Base-by-base conservation (phyloP, 2,113 vertebrate species). In the Coturnix japonica region DNA sequence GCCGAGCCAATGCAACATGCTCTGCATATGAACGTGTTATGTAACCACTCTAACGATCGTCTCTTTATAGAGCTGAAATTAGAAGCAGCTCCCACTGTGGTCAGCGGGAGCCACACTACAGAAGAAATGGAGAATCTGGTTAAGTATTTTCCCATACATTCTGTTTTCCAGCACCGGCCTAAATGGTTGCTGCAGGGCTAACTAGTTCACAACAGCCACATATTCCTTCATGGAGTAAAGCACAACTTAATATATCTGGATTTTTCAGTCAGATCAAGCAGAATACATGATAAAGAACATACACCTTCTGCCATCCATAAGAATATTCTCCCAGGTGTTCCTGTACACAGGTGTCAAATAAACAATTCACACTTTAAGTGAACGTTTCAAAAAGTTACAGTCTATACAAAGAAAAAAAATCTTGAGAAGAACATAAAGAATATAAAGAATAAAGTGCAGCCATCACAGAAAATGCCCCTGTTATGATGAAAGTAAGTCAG, bases 161-260 rank as follows among this genome's bases (percentile, higher is more conserved):
- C 23, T 77, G 41, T 87, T 91, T 85, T 82, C 63, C 90, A 90
- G 59, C 61, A 74, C 0, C 17, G 18, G 60, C 47, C 56, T 73
- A 64, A 81, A 77, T 39, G 78, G 46, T 86, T 93, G 85, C 93
- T 88, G 65, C 35, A 86, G 82, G 85, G 93, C 90, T 88, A 82
- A 91, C 81, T 78, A 83, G 77, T 91, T 57, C 64, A 0, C 46
- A 90, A 47, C 3, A 4, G 43, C 19, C 18, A 25, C 7, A 22
- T n/a, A 13, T 37, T 81, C 25, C 56, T 90, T 77, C 60, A 17
- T 12, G 39, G 64, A 63, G 57, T 3, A 51, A 95, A 90, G 73
- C 25, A 18, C 72, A 90, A 69, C 7, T 47, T 60, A 86, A 26
- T n/a, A 66, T 12, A 87, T n/a, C 56, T 77, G 23, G 26, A 61